Conservation (phyloP, 2,113 vertebrate species). For the Marcusenius ussheri region DNA sequence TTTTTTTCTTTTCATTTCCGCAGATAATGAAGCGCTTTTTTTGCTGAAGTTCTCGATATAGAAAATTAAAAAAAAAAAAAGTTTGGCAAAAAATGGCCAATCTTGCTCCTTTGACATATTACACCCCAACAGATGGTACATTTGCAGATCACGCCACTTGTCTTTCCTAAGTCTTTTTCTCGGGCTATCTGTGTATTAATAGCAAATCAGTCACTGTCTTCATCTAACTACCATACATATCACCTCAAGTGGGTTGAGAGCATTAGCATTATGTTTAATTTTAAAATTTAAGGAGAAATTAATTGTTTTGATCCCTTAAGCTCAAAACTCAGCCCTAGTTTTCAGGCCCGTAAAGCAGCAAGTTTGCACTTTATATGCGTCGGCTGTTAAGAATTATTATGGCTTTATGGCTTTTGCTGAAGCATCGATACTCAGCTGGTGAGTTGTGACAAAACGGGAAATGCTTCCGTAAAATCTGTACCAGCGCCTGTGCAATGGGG, state of each 20-base stretch:
- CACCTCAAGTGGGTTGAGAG: constrained; percentile 36
- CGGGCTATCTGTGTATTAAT: constrained; percentile 29
- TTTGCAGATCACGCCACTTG: constrained; percentile 34
- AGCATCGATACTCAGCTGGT: neutral
- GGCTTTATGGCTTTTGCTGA: neutral
- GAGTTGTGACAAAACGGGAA: neutral
- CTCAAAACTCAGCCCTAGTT: neutral
- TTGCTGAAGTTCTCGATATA: constrained; percentile 38
- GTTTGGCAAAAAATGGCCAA: constrained; percentile 43
- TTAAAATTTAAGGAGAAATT: constrained; percentile 23
- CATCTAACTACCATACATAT: constrained; percentile 52
- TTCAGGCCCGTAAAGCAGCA: neutral
- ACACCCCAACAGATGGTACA: constrained; percentile 56
- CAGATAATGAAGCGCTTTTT: constrained; percentile 41
- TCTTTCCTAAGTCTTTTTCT: constrained; percentile 14
- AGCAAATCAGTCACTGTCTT: constrained; percentile 51
- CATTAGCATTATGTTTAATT: constrained; percentile 24
- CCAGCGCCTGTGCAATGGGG: accelerated
- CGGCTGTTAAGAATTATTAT: neutral
- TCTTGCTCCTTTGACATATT: constrained; percentile 41
- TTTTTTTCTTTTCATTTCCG: constrained; percentile 22
- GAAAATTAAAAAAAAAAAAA: constrained; percentile 29
- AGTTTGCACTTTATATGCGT: neutral
- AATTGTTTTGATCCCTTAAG: constrained; percentile 34
- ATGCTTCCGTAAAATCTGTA: neutral